Evolutionary conservation across 2,797 vertebrate species (phyloP).

Genomic region (Pangasius krempfi): DNA sequence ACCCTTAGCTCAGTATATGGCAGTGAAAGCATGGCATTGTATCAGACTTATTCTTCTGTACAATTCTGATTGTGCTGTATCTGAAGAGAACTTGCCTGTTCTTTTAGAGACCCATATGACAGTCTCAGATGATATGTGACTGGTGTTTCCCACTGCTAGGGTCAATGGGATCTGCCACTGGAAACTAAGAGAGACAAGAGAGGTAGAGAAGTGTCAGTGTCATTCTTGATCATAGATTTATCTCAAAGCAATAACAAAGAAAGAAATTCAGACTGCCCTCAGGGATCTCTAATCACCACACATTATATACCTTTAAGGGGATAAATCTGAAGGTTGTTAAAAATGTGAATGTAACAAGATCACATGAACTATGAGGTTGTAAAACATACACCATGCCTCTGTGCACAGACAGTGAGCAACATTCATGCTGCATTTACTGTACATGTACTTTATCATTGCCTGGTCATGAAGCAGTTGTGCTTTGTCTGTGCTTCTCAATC

Average conservation of each 20-base stretch:
- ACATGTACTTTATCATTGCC: neutral
- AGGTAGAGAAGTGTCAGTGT: constrained; percentile 39
- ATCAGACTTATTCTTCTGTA: neutral
- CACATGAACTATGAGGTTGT: neutral
- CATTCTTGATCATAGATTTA: neutral
- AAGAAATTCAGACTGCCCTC: neutral
- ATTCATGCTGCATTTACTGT: neutral
- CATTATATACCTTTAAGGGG: neutral
- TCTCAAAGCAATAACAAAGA: neutral
- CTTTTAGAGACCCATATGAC: constrained; percentile 97
- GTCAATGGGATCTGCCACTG: constrained; percentile 96
- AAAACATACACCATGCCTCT: neutral
- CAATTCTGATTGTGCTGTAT: constrained; percentile 29
- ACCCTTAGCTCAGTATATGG: neutral
- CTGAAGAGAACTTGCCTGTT: constrained; percentile 81
- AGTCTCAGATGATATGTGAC: constrained; percentile 82
- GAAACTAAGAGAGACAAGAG: constrained; percentile 82
- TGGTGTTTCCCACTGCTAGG: constrained; percentile 89
- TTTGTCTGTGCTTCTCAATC: neutral
- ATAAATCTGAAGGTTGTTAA: neutral
- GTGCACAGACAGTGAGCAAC: neutral
- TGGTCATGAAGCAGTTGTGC: neutral
- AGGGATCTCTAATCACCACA: neutral
- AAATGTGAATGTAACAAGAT: constrained; percentile 25
- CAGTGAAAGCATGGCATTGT: neutral